phyloP scores from a whole-genome alignment of 2,113 vertebrate genomes.

The Ochotona princeps region DNA sequence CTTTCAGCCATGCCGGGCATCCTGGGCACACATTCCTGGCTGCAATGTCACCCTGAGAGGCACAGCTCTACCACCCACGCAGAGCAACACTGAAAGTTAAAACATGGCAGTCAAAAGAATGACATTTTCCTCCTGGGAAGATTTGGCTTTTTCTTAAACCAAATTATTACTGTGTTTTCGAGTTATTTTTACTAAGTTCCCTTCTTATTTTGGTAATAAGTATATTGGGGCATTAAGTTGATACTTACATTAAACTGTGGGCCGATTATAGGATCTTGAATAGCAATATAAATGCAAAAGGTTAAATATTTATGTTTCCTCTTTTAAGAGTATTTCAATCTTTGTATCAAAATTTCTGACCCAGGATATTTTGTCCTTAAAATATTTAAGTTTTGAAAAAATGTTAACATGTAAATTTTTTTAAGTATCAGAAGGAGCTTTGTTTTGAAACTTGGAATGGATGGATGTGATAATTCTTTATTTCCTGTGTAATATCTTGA shows the following conservation, averaged over 20 bases:
- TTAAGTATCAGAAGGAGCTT: not conserved
- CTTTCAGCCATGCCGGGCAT: too few species aligned
- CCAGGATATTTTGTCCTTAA: not conserved
- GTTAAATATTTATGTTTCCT: not conserved
- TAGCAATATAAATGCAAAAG: not conserved
- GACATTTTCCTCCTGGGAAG: not conserved
- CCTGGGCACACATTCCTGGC: not conserved
- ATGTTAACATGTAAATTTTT: not conserved
- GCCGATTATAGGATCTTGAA: not conserved
- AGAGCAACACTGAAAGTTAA: fast-evolving
- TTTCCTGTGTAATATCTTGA: not conserved
- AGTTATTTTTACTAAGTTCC: not conserved
- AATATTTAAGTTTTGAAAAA: not conserved
- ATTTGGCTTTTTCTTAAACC: constrained; percentile 9
- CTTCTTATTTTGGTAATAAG: not conserved
- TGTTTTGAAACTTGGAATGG: not conserved
- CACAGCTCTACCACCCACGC: not conserved
- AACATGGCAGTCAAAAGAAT: not conserved
- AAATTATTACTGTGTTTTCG: not conserved
- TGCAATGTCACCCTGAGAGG: not conserved
- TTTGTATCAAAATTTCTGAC: not conserved
- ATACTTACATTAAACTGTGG: not conserved
- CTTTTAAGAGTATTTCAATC: not conserved
- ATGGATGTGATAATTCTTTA: not conserved
- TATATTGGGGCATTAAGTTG: not conserved